Percentiles rank a stretch among this genome's conserved stretches.
phyloP scores from a whole-genome alignment of 2,888 invertebrate genomes.

The Cephus pygmeus region DNA sequence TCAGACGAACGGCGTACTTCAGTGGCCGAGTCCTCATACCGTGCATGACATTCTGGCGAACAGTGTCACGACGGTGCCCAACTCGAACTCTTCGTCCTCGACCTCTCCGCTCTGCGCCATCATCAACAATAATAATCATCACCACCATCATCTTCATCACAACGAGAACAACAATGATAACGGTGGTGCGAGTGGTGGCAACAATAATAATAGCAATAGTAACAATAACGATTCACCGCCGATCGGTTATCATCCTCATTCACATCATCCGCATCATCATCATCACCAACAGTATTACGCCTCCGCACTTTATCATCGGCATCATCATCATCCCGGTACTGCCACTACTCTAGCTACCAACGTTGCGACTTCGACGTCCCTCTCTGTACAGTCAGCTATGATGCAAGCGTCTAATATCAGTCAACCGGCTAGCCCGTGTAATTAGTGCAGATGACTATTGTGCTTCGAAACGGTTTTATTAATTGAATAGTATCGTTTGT shows the following conservation, averaged over 20 bases:
- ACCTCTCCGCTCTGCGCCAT: conserved; percentile 42
- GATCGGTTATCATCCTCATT: conserved; percentile 33
- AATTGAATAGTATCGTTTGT: conserved; percentile 1
- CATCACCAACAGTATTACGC: conserved; percentile 64
- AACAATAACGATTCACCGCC: conserved; percentile 21
- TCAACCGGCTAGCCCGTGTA: conserved; percentile 56
- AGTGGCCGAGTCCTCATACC: conserved; percentile 63
- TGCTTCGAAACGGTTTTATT: background rate
- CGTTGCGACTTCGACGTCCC: conserved; percentile 38
- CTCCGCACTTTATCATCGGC: conserved; percentile 60
- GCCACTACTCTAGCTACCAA: conserved; percentile 26
- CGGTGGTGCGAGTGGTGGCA: conserved; percentile 25
- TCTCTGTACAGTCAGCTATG: conserved; percentile 42
- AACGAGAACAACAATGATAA: conserved; percentile 23
- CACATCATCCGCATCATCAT: conserved; percentile 27
- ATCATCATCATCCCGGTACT: conserved; percentile 50
- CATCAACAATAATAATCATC: conserved; percentile 39
- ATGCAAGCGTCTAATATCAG: conserved; percentile 50
- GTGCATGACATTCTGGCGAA: conserved; percentile 62
- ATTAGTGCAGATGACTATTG: conserved; percentile 30
- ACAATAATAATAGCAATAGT: conserved; percentile 22
- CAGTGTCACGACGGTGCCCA: conserved; percentile 41
- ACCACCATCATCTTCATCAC: conserved; percentile 38
- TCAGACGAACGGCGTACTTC: conserved; percentile 68
- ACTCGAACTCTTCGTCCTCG: conserved; percentile 32